phyloP scores from a whole-genome alignment of 2,797 vertebrate species.

The Setipinna tenuifilis region DNA sequence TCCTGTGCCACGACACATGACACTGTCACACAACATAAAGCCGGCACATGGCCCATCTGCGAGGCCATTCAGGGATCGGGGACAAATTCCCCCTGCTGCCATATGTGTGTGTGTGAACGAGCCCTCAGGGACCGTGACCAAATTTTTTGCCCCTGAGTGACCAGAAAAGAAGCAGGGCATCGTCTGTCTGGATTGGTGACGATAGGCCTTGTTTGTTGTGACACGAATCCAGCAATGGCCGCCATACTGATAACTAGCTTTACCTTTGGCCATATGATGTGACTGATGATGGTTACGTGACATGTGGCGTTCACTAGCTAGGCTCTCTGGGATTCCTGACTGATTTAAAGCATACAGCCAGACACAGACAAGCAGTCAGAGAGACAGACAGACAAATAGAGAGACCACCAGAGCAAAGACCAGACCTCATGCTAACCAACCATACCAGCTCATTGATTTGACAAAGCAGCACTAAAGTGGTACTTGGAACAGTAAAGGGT shows the following conservation, averaged over 20 bases:
- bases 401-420: background rate
- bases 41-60: slow-evolving; percentile 10
- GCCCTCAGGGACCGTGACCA: background rate
- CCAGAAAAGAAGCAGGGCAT: background rate
- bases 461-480: background rate
- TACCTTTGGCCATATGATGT: background rate
- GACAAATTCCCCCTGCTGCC: slow-evolving; percentile 26
- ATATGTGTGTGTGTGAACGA: background rate
- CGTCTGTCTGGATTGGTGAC: background rate
- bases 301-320: background rate
- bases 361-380: no score
- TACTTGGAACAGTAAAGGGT: no score
- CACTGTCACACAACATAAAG: slow-evolving; percentile 10
- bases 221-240: background rate
- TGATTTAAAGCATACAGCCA: background rate
- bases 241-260: background rate
- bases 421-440: background rate
- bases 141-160: background rate
- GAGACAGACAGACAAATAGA: background rate
- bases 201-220: background rate
- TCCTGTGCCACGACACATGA: slow-evolving; percentile 1
- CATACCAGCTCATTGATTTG: background rate
- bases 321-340: background rate
- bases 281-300: background rate
- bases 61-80: slow-evolving; percentile 15